These are phyloP conservation scores for Palythoa heliodiscus DNA, from an alignment of 92 coral and sea anemone species.

Conservation along the genomic window DNA sequence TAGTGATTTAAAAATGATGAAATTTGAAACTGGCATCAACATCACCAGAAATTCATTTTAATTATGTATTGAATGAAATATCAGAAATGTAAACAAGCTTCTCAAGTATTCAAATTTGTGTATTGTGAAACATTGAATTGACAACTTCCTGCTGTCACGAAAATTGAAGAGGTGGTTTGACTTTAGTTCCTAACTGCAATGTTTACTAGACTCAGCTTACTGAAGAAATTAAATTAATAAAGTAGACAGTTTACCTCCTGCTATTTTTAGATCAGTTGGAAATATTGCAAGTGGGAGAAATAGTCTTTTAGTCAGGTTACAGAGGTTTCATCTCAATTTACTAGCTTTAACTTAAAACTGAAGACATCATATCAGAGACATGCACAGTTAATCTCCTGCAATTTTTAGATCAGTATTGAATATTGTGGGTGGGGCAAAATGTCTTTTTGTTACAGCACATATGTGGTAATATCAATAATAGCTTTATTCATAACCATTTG, in stretches of 20 bases:
- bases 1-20: too few species aligned
- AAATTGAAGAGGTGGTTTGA: neutral
- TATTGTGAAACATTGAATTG: neutral
- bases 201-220: neutral
- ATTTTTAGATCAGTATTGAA: neutral
- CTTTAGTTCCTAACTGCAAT: neutral
- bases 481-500: too few species aligned
- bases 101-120: neutral
- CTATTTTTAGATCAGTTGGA: neutral
- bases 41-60: neutral
- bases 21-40: neutral
- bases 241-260: constrained; percentile 17
- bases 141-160: neutral
- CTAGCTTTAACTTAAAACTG: neutral
- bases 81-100: neutral
- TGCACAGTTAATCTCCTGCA: too few species aligned
- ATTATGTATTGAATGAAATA: neutral
- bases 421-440: neutral
- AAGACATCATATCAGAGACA: too few species aligned
- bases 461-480: too few species aligned
- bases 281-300: neutral
- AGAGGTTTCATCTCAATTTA: neutral
- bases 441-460: neutral
- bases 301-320: neutral
- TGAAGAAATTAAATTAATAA: neutral